Base-by-base conservation (phyloP, 2,113 vertebrate species). In the Callithrix jacchus region DNA sequence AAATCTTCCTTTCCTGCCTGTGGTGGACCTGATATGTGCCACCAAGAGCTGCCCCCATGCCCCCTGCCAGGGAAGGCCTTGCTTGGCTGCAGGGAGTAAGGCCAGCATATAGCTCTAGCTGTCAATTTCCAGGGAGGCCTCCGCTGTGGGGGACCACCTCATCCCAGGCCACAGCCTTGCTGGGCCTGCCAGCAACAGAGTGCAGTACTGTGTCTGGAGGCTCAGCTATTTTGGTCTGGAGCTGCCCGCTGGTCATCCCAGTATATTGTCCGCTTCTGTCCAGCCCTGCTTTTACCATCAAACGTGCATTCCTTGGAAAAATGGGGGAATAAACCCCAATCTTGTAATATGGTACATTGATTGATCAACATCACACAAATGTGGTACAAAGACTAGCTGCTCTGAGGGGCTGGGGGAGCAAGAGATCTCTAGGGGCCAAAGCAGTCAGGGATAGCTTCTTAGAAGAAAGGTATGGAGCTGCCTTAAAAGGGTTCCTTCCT, bases 1-100 rank as follows among this genome's bases (percentile, higher is more conserved):
- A 64, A 66, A 35, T 80, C 23, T 86, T 91, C 77, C 74, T 74
- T 83, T 95, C 71, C 37, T 93, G 47, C 68, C 82, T 95, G 93
- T 10, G 13, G 45, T 85, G 73, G 83, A 80, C 1, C 8, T 54
- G 83, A 88, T 8, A 74, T 7, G 30, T 12, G 4, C 18, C 30
- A 20, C 61, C 11, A 64, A 64, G 61, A 64, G 27, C 61, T 52
- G 49, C 49, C 49, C 49, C 23, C 8, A 2, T 6, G 10, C 4
- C 6, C 49, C n/a, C 25, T 17, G 18, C 32, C 13, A 35, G 45
- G 42, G 68, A 89, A 73, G 17, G 30, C 76, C n/a, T n/a, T 47
- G 56, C 52, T 79, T 54, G 37, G 77, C 47, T 85, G 18, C 54
- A 80, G 68, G 49, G 37, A 35, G 18, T 8, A 23, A 45, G 93